phyloP scores from a whole-genome alignment of 2,113 vertebrate genomes.

The Pygoscelis adeliae region DNA sequence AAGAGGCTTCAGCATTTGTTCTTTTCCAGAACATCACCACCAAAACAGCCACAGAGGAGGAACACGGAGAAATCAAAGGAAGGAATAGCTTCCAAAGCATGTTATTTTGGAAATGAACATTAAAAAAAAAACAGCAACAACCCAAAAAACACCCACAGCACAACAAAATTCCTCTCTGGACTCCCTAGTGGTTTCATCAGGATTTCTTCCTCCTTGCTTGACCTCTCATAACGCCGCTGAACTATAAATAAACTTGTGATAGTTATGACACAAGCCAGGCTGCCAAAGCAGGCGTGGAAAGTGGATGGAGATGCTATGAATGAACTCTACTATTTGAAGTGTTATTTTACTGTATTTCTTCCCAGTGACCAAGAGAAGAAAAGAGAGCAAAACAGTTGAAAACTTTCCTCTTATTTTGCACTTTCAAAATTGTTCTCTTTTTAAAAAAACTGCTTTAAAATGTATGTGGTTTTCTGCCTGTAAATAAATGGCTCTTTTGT shows the following conservation, averaged over 20 bases:
- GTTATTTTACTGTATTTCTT: neutral
- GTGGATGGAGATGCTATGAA: slow-evolving; percentile 25
- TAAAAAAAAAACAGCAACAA: neutral
- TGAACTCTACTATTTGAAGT: neutral
- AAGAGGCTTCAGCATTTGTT: neutral
- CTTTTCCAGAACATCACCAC: neutral
- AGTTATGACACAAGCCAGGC: neutral
- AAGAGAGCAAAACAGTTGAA: neutral
- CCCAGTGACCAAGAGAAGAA: neutral
- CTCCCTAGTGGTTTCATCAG: neutral
- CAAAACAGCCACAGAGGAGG: neutral
- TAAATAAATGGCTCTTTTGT: neutral
- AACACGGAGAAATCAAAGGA: neutral
- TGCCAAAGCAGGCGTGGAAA: neutral
- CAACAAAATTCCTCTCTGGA: neutral
- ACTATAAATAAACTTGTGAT: slow-evolving; percentile 44
- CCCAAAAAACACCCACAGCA: neutral
- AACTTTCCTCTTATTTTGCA: neutral
- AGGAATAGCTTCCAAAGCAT: neutral
- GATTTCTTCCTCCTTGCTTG: slow-evolving; percentile 6
- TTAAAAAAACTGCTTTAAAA: neutral
- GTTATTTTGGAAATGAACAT: neutral
- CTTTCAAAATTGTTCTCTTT: neutral
- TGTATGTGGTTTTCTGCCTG: neutral
- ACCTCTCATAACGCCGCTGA: neutral